Evolutionary conservation across 2,113 vertebrate genomes (phyloP), one percentile per base, ranked within the genome.

Genomic region (Vicugna pacos): DNA sequence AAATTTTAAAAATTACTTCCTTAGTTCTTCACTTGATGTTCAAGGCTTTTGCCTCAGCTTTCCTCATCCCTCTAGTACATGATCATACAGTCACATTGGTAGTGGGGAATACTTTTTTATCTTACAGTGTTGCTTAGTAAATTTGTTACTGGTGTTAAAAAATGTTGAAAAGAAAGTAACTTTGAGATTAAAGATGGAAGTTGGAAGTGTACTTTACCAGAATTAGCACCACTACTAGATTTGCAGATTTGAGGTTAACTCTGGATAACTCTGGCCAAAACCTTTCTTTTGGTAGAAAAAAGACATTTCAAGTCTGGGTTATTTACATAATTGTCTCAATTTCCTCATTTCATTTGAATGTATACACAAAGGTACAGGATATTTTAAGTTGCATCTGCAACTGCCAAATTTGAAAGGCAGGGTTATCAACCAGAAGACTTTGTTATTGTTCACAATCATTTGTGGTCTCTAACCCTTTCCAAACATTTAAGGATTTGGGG

Each of bases 161-260:
- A 58, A 30, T 85, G n/a, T 86, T 95, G 72, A 88, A 85, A 86
- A 83, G 87, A 77, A 96, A 88, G 35, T 94, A 56, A 86, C 35
- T 84, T 80, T 85, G 80, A 91, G 60, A 75, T 85, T 90, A 85
- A 83, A 90, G 50, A 67, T 72, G 50, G 50, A 48, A 35, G 9
- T 62, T 79, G 30, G 8, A 87, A 87, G 46, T 64, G 15, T 54
- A 62, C 38, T 19, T 50, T 77, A 48, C 5, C 70, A 86, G 60
- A 85, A 67, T 73, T 64, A 48, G n/a, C 20, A 28, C 30, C 48
- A 26, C 54, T 32, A 26, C 19, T 38, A 75, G 35, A 48, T 32
- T 58, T 92, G 48, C 24, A 77, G 19, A 82, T 54, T 60, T 95
- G 69, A 79, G 70, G 5, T 54, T 54, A 62, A 93, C 58, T 85